Evolutionary conservation across 2,888 invertebrate genomes (phyloP), one percentile per base, ranked within the genome.

Genomic region (Tenthredo notha): DNA sequence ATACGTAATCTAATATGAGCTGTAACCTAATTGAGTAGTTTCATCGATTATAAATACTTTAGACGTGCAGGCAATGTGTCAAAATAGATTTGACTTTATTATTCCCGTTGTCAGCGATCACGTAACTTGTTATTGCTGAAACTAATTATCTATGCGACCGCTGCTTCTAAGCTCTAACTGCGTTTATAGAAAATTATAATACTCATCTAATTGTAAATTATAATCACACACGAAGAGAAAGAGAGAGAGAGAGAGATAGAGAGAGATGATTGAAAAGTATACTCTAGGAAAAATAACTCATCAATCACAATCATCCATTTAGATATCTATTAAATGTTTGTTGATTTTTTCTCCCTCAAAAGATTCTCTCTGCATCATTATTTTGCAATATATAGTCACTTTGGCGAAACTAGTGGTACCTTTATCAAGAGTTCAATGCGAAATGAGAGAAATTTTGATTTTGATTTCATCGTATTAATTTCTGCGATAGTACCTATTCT

Each of bases 121-220:
- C 80, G 80, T 80, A 58, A 80, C 80, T 58, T 61, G 80, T 80
- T 80, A 80, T 80, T 80, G 80, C 58, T 80, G 25, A 18, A 80
- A 80, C 80, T 80, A 61, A 61, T 58, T 61, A 58, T 21, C 37
- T 21, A 37, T 80, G 21, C 58, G 50, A 77, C 50, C 54, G 6
- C 54, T 37, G 15, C 75, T 77, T 77, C 75, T 77, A 47, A 67
- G 15, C 33, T 33, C 67, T 25, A 67, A 78, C 78, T 78, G 78
- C 58, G 61, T 25, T 80, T 61, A 40, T 80, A 80, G 40, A 61
- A 80, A 61, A 80, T 80, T 80, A 80, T 40, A 61, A 58, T 40
- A 61, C 37, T 29, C 50, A 80, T 58, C n/a, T 40, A 80, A 37
- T 80, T 40, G 61, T 80, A 80, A 80, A 58, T 61, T 37, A 80